Percentiles rank a stretch among this genome's conserved stretches.
phyloP scores from a whole-genome alignment of 1,140 invertebrate genomes.

The Yoshiicerus persimilis region DNA sequence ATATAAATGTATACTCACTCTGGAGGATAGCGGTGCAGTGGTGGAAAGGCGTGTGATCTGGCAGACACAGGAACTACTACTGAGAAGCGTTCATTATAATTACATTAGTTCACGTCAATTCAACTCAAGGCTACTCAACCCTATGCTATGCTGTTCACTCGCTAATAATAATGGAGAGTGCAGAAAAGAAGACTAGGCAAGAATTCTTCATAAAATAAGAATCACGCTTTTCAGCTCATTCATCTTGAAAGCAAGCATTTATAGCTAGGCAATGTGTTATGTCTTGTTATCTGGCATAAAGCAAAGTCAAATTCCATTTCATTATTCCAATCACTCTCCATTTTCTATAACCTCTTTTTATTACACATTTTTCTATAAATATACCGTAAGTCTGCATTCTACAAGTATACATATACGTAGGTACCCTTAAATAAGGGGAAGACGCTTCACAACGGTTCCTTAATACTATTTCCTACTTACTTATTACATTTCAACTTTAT shows the following conservation, averaged over 20 bases:
- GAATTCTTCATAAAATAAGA: slow-evolving; percentile 7
- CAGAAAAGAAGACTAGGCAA: not conserved
- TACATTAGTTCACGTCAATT: slow-evolving; percentile 20
- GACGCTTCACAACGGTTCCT: not conserved
- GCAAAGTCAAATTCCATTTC: not conserved
- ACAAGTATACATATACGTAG: not conserved
- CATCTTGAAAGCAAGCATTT: not conserved
- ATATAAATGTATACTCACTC: too few relatives aligned
- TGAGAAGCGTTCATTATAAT: slow-evolving; percentile 2
- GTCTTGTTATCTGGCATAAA: not conserved
- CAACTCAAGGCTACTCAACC: not conserved
- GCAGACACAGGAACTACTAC: not conserved
- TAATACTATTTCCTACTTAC: not conserved
- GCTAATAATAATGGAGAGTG: not conserved
- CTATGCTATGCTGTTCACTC: not conserved
- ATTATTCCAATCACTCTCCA: not conserved
- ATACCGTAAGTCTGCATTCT: too few relatives aligned
- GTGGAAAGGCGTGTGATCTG: not conserved
- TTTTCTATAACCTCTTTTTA: not conserved
- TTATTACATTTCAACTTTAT: not conserved
- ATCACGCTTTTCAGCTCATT: not conserved
- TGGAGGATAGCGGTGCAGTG: too few relatives aligned
- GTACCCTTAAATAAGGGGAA: too few relatives aligned
- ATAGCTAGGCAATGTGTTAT: not conserved
- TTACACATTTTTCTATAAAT: too few relatives aligned